Evolutionary conservation across 92 coral and sea anemone species (phyloP), one percentile per base, ranked within the genome.

Genomic region (Porites cylindrica): DNA sequence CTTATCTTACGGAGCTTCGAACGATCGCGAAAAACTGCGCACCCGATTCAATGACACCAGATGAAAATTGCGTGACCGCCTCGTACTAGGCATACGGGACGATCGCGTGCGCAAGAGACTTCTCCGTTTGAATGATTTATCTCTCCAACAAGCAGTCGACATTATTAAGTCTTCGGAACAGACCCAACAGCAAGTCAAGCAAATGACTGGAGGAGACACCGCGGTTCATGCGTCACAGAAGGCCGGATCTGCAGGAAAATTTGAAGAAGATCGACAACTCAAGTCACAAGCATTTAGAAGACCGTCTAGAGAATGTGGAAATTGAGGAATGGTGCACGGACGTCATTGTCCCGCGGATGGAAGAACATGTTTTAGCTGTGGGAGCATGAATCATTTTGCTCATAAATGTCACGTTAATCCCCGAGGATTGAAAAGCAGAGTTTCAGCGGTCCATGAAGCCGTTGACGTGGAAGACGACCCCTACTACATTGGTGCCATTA

Each of bases 1-100:
- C 9, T 78, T 73, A 85, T 75, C 51, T 84, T 20, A 84, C 82
- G 9, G 88, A 84, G 75, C 53, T 84, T 21, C 76, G 82, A 72
- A 84, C 88, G 68, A 84, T 84, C 26, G 88, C 88, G 10, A 19
- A 43, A 64, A 84, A 84, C 70, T 84, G 82, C 53, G 72, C 76
- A n/a, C 88, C 75, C 50, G 88, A 84, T 13, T 13, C 51, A 50
- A 84, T 84, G 20, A 74, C 88, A n/a, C 81, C 88, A 3, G 82
- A 74, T 23, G 80, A 74, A 75, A 83, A 10, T 26, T 6, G 66
- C 53, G 32, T 77, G 7, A 64, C 24, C 24, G 24, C 24, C 24
- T 23, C 24, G 24, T 23, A 23, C 24, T 23, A 23, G 24, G 24
- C 24, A 23, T 23, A 23, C 24, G 24, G 24, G 24, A 23, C 24